A percentile compares a stretch with the other conserved stretches of the same genome.
phyloP scores from a whole-genome alignment of 2,113 vertebrate genomes.

The Excalfactoria chinensis region DNA sequence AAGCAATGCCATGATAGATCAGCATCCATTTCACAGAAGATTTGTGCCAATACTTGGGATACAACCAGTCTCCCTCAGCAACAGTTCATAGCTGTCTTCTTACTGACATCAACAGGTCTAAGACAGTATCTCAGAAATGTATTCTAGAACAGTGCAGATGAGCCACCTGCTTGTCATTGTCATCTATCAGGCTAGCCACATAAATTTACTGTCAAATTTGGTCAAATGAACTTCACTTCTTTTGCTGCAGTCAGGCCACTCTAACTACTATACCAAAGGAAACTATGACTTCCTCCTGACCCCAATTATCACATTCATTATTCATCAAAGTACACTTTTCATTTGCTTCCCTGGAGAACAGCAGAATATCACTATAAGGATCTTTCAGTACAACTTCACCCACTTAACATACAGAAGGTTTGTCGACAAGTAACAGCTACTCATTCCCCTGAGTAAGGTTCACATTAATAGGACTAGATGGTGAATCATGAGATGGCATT shows the following conservation, averaged over 20 bases:
- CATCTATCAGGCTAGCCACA: not conserved
- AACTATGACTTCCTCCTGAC: constrained; percentile 40
- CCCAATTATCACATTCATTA: constrained; percentile 53
- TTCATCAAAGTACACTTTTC: constrained; percentile 48
- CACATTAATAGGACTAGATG: constrained; percentile 46
- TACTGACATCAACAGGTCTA: not conserved
- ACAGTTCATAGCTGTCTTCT: not conserved
- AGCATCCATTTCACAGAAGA: not conserved
- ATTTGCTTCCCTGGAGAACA: constrained; percentile 30
- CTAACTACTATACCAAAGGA: not conserved
- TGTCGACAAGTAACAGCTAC: constrained; percentile 58
- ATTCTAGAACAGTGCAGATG: not conserved
- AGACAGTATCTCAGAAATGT: not conserved
- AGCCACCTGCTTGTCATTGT: not conserved
- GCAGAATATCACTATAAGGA: constrained; percentile 19
- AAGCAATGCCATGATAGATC: not conserved
- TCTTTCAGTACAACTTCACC: constrained; percentile 49
- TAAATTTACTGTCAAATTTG: not conserved
- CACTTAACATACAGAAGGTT: constrained; percentile 28
- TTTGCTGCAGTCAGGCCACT: not conserved
- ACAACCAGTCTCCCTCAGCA: not conserved
- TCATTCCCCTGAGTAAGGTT: constrained; percentile 51
- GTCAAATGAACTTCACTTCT: not conserved
- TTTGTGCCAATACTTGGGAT: not conserved
- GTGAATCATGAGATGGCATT: constrained; percentile 48